phyloP scores from a whole-genome alignment of 30 jellyfish, hydroid and myxozoan genomes.

The Turritopsis dohrnii region DNA sequence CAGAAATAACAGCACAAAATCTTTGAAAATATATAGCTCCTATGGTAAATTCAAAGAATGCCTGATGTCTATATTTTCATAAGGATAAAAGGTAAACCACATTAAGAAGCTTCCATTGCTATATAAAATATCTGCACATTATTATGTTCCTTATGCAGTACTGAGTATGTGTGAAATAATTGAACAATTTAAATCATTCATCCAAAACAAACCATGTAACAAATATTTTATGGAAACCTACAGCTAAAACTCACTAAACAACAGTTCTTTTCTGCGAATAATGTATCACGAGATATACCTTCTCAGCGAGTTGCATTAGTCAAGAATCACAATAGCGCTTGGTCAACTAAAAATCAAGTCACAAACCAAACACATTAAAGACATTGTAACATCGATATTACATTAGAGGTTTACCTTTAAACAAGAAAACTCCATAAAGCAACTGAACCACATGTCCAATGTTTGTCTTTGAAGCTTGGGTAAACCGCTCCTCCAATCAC shows the following conservation, averaged over 20 bases:
- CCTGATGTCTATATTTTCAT: conserved; percentile 6
- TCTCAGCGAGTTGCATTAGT: conserved; percentile 82
- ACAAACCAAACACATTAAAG: not conserved
- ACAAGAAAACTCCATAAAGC: conserved; percentile 92
- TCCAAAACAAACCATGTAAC: not conserved
- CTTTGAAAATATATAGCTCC: not conserved
- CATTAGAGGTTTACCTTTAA: conserved; percentile 52
- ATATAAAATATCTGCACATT: conserved; percentile 94
- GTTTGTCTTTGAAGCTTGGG: conserved; percentile 97
- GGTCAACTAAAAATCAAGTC: conserved; percentile 55
- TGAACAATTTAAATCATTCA: not conserved
- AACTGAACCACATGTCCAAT: conserved; percentile 99
- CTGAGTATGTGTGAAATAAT: conserved; percentile 76
- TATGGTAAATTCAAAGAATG: not conserved
- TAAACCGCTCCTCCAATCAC: conserved; percentile 62
- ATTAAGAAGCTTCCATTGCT: conserved; percentile 89
- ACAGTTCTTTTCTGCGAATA: not conserved
- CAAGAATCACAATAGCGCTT: conserved; percentile 93
- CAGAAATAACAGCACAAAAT: too few species aligned
- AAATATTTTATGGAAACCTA: not conserved
- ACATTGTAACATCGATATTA: not conserved
- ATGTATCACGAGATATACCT: conserved; percentile 32
- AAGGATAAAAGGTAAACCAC: too few species aligned
- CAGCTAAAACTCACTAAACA: not conserved
- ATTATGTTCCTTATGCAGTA: conserved; percentile 94